Percentiles rank a stretch among this genome's conserved stretches.
Evolutionary conservation across 2,113 vertebrate genomes (phyloP).

Genomic region (Candoia aspera): DNA sequence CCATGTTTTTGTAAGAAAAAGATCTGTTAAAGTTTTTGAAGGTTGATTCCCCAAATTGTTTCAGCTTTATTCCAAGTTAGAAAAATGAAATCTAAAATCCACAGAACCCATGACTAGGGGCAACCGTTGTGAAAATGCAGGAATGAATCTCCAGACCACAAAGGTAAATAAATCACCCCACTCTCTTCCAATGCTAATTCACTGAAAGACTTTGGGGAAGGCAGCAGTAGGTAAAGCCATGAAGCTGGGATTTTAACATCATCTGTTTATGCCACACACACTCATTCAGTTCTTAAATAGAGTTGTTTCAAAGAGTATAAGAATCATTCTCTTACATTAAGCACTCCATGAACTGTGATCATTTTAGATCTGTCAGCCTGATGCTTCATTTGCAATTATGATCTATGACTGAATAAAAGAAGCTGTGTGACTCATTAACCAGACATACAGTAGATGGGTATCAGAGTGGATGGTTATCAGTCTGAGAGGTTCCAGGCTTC

Average conservation of each 20-base stretch:
- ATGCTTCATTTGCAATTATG: neutral
- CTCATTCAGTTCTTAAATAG: slow-evolving; percentile 48
- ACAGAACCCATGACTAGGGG: neutral
- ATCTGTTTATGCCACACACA: slow-evolving; percentile 60
- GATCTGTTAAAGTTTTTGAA: neutral
- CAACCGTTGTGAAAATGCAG: neutral
- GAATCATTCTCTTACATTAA: accelerated
- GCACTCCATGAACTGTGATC: neutral
- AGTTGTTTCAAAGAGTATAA: slow-evolving; percentile 24
- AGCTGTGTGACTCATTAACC: neutral
- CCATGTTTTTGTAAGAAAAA: neutral
- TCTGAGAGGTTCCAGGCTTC: neutral
- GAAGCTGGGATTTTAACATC: slow-evolving; percentile 52
- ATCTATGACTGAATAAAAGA: neutral
- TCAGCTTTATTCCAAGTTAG: neutral
- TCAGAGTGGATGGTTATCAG: neutral
- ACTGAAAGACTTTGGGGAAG: slow-evolving; percentile 59
- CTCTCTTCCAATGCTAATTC: slow-evolving; percentile 67
- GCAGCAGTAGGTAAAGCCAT: slow-evolving; percentile 55
- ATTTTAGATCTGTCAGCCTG: neutral
- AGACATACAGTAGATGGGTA: neutral
- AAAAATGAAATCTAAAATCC: neutral
- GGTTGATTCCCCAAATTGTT: neutral
- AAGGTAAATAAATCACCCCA: neutral
- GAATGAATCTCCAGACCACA: slow-evolving; percentile 1